Conservation (phyloP, 2,888 invertebrate genomes). For the Plemyria rubiginata region DNA sequence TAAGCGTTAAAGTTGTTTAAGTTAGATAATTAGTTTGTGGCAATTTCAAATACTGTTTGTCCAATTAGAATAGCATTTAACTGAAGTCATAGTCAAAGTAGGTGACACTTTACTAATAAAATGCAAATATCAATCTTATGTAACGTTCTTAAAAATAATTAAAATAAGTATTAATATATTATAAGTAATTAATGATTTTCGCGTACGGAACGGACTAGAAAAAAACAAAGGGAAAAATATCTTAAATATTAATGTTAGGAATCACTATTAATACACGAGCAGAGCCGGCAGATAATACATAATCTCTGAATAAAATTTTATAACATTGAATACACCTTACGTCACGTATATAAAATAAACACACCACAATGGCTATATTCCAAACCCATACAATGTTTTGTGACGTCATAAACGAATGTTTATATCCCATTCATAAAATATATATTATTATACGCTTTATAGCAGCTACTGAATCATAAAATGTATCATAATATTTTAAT, state of each 20-base stretch:
- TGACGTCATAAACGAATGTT: slow-evolving; percentile 20
- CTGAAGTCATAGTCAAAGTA: background rate
- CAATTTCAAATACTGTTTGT: background rate
- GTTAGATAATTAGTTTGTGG: no score
- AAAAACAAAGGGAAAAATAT: no score
- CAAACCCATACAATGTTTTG: slow-evolving; percentile 5
- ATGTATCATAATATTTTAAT: slow-evolving; percentile 1
- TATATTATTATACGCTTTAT: slow-evolving; percentile 10
- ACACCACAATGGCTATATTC: background rate
- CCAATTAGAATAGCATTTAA: slow-evolving; percentile 4
- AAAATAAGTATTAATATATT: no score
- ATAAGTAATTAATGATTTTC: no score
- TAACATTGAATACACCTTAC: background rate
- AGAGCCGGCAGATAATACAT: background rate
- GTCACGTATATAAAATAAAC: background rate
- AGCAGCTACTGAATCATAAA: slow-evolving; percentile 8
- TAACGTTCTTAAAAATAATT: no score
- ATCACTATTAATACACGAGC: no score
- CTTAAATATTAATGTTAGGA: no score
- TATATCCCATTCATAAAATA: slow-evolving; percentile 11
- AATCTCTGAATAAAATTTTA: slow-evolving; percentile 1
- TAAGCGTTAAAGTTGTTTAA: no score
- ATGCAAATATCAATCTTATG: no score
- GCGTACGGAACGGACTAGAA: no score
- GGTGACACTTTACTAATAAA: no score